A percentile compares a stretch with the other conserved stretches of the same genome.
phyloP scores from a whole-genome alignment of 2,888 invertebrate genomes.

The Ecdyonurus torrentis region DNA sequence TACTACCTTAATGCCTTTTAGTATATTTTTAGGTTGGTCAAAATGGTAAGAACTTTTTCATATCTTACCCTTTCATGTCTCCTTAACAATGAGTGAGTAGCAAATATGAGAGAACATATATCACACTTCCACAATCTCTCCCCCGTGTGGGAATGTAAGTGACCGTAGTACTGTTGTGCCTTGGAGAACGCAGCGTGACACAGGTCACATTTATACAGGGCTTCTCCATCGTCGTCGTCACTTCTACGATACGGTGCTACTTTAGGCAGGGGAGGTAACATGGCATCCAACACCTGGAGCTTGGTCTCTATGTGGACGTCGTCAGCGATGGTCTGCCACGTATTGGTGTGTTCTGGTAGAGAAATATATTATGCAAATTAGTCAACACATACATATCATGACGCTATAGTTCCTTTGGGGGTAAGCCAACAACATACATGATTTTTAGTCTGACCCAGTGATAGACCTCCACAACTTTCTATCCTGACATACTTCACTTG shows the following conservation, averaged over 20 bases:
- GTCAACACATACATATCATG: no score
- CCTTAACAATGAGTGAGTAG: constrained; percentile 9
- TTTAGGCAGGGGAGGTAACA: constrained; percentile 2
- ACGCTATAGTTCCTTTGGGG: no score
- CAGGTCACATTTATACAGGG: constrained; percentile 13
- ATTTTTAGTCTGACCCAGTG: no score
- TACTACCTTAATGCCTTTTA: no score
- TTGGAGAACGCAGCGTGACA: constrained; percentile 17
- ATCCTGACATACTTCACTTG: no score
- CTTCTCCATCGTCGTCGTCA: background rate
- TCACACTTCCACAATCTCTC: constrained; percentile 18
- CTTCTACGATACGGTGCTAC: background rate
- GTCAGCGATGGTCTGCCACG: background rate
- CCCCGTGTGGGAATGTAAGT: constrained; percentile 19
- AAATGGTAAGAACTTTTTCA: no score
- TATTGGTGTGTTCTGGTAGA: background rate
- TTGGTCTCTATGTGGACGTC: constrained; percentile 9
- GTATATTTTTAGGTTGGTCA: no score
- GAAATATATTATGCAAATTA: no score
- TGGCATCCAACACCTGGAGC: constrained; percentile 6
- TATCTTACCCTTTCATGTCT: background rate
- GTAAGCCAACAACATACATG: no score
- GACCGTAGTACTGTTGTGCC: constrained; percentile 21
- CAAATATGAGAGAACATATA: constrained; percentile 14
- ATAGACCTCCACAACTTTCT: no score